Evolutionary conservation across 1,140 invertebrate genomes (phyloP), one percentile per base, ranked within the genome.

Genomic region (Octopus bimaculoides): DNA sequence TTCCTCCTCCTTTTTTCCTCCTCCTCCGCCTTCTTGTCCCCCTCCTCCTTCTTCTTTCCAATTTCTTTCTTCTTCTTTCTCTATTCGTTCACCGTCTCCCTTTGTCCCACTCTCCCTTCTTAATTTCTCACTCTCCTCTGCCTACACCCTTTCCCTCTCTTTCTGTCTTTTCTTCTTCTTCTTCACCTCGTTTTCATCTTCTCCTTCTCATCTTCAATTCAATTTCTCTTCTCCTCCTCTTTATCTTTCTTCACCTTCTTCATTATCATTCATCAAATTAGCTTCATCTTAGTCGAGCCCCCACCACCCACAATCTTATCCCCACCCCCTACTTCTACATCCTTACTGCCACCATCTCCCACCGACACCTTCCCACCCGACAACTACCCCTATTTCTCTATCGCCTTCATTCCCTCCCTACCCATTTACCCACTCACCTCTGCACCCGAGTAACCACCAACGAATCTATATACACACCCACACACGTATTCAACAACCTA

Each of bases 61-160:
- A 9, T 61, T 17, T 61, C 56, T 61, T 61, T 61, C 66, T 77
- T 81, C 80, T 78, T 81, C 78, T 81, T 81, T 81, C 80, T 78
- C 77, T 73, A 77, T 78, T 78, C 77, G 77, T 53, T 77, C 61
- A 74, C 41, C 17, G 17, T 61, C 17, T 12, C 9, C 9, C 1
- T 52, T 20, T 75, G 10, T 77, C 41, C 61, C 77, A 71, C 77
- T 41, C 55, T 69, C 53, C 66, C 77, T 78, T 52, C 66, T 52
- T 71, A 4, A 20, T 3, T 17, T n/a, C 5, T 78, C 77, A 26
- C 77, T n/a, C 77, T 5, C 54, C 52, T 26, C 41, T 71, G 6
- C 54, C 26, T 52, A 20, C n/a, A 71, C n/a, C 26, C 5, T 69
- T 26, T 54, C 26, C 52, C 54, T 8, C 56, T 66, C 12, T 78